A percentile compares a stretch with the other conserved stretches of the same genome.
Evolutionary conservation across 1,140 invertebrate species (phyloP).

Genomic region (Probaryconus sp.): DNA sequence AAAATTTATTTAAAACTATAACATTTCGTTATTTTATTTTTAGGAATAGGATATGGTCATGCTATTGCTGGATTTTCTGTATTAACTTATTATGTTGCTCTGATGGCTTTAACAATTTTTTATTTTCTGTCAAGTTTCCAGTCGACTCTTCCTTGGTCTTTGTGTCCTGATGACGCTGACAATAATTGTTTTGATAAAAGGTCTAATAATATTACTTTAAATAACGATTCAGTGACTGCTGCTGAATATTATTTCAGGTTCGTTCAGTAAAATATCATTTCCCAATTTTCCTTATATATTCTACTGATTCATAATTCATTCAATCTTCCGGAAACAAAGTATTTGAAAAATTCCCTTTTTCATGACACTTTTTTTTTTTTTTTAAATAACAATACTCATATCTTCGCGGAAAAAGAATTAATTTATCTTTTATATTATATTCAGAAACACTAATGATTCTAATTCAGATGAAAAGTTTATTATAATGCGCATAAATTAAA

Average conservation of each 20-base stretch:
- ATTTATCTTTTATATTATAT: too few species aligned
- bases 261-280: slow-evolving; percentile 78
- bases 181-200: slow-evolving; percentile 24
- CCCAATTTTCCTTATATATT: too few species aligned
- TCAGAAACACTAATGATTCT: too few species aligned
- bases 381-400: too few species aligned
- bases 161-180: slow-evolving; percentile 81
- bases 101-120: slow-evolving; percentile 88
- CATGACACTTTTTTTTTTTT: too few species aligned
- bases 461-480: too few species aligned
- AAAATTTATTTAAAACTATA: too few species aligned
- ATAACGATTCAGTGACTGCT: slow-evolving; percentile 42
- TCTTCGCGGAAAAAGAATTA: too few species aligned
- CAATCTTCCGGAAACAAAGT: too few species aligned
- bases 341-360: too few species aligned
- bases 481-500: slow-evolving; percentile 5
- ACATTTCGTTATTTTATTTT: too few species aligned
- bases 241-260: slow-evolving; percentile 77
- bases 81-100: slow-evolving; percentile 86
- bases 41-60: slow-evolving; percentile 80
- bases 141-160: slow-evolving; percentile 82
- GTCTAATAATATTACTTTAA: neutral
- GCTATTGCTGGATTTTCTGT: slow-evolving; percentile 83
- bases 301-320: slow-evolving; percentile 78
- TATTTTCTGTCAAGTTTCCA: slow-evolving; percentile 84